A percentile compares a stretch with the other conserved stretches of the same genome.
phyloP scores from a whole-genome alignment of 2,888 invertebrate species.

The Agrypnus murinus region DNA sequence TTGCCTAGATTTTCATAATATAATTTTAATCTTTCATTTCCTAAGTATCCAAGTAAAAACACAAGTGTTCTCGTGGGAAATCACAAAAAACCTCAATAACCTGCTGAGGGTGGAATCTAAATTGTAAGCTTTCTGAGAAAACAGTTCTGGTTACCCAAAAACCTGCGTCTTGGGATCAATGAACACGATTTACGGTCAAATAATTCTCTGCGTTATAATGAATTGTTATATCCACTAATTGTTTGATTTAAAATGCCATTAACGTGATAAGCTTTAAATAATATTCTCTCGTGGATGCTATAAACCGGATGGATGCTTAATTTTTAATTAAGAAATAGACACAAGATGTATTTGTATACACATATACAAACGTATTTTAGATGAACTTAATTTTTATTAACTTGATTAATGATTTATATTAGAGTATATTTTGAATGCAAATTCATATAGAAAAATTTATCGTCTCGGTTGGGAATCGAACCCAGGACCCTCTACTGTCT shows the following conservation, averaged over 20 bases:
- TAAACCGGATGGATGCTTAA: no score
- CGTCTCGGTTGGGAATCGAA: no score
- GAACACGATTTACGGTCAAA: conserved; percentile 60
- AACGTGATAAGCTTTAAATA: no score
- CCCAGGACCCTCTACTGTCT: no score
- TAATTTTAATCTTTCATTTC: conserved; percentile 56
- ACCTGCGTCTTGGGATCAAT: conserved; percentile 58
- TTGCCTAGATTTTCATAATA: conserved; percentile 40
- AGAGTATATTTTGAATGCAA: no score
- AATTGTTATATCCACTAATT: conserved; percentile 40
- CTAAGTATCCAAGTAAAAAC: conserved; percentile 57
- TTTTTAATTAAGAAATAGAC: no score
- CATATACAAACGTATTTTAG: no score
- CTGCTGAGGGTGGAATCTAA: conserved; percentile 56
- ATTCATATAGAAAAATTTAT: no score
- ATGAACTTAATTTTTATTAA: no score
- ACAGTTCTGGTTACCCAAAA: conserved; percentile 52
- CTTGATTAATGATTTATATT: no score
- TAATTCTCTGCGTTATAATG: conserved; percentile 60
- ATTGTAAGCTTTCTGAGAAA: conserved; percentile 56
- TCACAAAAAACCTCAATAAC: conserved; percentile 60
- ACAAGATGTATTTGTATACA: no score
- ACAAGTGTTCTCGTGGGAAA: conserved; percentile 57
- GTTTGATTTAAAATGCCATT: conserved; percentile 36
- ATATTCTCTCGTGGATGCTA: no score